Percentiles rank a stretch among this genome's conserved stretches.
Conservation (phyloP, 2,797 vertebrate species). For the Falco biarmicus region DNA sequence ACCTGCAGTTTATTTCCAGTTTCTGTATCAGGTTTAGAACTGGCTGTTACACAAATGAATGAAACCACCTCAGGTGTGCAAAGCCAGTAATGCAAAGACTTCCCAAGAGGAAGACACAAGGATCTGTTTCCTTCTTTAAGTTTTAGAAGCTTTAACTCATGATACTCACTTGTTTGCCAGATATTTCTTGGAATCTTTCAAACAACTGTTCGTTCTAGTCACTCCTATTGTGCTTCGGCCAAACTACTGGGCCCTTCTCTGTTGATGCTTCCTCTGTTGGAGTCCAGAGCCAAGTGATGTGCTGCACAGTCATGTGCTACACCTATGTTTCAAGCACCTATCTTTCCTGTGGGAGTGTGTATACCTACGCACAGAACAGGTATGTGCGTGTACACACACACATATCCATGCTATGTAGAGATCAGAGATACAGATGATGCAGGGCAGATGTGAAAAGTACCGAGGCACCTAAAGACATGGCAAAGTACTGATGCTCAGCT, state of each 20-base stretch:
- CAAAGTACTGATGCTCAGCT: not conserved
- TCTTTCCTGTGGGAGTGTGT: not conserved
- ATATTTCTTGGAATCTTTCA: constrained; percentile 34
- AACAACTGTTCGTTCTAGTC: not conserved
- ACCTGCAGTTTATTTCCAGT: constrained; percentile 14
- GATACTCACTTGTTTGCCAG: constrained; percentile 12
- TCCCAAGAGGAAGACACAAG: constrained; percentile 21
- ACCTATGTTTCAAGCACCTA: not conserved
- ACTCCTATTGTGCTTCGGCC: not conserved
- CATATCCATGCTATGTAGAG: not conserved
- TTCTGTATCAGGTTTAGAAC: constrained; percentile 27
- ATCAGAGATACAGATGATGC: not conserved
- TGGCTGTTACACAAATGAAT: constrained; percentile 19
- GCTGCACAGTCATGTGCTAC: not conserved
- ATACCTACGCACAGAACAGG: not conserved
- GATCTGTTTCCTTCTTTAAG: constrained; percentile 24
- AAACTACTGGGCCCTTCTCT: not conserved
- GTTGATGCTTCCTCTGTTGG: not conserved
- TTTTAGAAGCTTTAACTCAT: constrained; percentile 48
- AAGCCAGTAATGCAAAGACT: constrained; percentile 3
- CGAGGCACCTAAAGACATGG: not conserved
- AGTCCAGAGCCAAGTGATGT: not conserved
- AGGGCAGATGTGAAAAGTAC: not conserved
- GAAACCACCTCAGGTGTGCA: constrained; percentile 34
- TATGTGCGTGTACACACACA: not conserved